These are phyloP conservation scores for Clavelina lepadiformis DNA, from an alignment of 23 tunicate genomes.

Conservation along the genomic window DNA sequence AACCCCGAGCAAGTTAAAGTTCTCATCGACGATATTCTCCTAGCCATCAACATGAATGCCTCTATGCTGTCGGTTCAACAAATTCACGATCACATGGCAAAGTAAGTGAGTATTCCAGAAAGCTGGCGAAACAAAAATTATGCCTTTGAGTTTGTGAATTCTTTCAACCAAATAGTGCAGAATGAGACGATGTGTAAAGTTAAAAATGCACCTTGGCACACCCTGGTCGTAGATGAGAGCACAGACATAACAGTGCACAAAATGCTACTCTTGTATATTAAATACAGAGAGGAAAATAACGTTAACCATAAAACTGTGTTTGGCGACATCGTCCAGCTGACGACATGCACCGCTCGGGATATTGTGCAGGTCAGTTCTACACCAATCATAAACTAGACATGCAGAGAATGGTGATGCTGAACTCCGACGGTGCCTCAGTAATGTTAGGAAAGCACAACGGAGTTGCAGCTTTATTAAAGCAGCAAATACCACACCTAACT, in stretches of 20 bases:
- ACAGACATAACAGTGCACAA: conserved; percentile 4
- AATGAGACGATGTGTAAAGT: too few species aligned
- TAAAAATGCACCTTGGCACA: conserved; percentile 13
- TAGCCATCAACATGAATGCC: conserved; percentile 12
- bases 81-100: conserved; percentile 19
- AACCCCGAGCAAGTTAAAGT: conserved; percentile 7
- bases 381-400: conserved; percentile 1
- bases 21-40: conserved; percentile 8
- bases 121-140: conserved; percentile 11
- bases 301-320: conserved; percentile 8
- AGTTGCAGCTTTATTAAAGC: conserved; percentile 8
- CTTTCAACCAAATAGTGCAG: too few species aligned
- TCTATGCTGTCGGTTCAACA: conserved; percentile 12
- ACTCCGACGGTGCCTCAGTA: conserved; percentile 14
- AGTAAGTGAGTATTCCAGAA: conserved; percentile 12
- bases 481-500: background rate
- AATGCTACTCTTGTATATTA: conserved; percentile 10
- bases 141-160: conserved; percentile 19
- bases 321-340: conserved; percentile 19
- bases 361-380: conserved; percentile 12
- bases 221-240: conserved; percentile 4
- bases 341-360: background rate
- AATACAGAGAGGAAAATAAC: conserved; percentile 2
- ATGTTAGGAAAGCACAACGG: conserved; percentile 22
- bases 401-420: conserved; percentile 19